These are phyloP conservation scores for Nannoperca obscura DNA, from an alignment of 2,797 vertebrate genomes.

Conservation along the genomic window DNA sequence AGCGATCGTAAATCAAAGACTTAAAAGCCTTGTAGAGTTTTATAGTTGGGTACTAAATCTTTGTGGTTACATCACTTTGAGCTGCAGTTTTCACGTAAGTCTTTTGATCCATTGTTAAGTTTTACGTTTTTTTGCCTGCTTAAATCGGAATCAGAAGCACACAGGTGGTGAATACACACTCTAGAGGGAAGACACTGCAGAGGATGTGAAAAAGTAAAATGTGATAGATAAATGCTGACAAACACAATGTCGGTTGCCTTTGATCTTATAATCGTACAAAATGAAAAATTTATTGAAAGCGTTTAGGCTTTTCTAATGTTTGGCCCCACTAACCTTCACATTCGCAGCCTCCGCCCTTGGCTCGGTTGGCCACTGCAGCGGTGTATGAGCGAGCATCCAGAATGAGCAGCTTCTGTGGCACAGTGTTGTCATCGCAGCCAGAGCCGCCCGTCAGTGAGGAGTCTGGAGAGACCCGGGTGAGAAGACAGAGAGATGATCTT, in stretches of 20 bases:
- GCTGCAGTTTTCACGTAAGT: background rate
- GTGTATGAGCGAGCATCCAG: conserved; percentile 98
- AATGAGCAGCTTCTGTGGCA: conserved; percentile 95
- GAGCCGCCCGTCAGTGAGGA: conserved; percentile 92
- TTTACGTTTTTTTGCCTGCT: background rate
- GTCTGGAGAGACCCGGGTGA: conserved; percentile 81
- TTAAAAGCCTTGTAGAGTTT: background rate
- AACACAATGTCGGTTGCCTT: background rate
- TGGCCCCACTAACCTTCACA: conserved; percentile 91
- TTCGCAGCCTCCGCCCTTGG: conserved; percentile 98
- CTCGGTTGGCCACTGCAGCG: conserved; percentile 96
- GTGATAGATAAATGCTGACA: background rate
- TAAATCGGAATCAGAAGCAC: background rate
- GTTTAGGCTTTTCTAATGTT: background rate
- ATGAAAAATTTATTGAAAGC: background rate
- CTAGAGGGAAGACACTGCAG: background rate
- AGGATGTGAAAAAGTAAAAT: background rate
- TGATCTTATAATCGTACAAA: background rate
- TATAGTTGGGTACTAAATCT: background rate
- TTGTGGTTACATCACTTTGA: background rate
- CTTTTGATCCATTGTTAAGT: background rate
- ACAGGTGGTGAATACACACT: background rate
- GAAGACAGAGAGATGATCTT: conserved; percentile 14
- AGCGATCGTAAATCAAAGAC: background rate
- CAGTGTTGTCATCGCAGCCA: conserved; percentile 87